These are phyloP conservation scores for Apamea crenata DNA, from an alignment of 2,888 invertebrate genomes.

Conservation along the genomic window DNA sequence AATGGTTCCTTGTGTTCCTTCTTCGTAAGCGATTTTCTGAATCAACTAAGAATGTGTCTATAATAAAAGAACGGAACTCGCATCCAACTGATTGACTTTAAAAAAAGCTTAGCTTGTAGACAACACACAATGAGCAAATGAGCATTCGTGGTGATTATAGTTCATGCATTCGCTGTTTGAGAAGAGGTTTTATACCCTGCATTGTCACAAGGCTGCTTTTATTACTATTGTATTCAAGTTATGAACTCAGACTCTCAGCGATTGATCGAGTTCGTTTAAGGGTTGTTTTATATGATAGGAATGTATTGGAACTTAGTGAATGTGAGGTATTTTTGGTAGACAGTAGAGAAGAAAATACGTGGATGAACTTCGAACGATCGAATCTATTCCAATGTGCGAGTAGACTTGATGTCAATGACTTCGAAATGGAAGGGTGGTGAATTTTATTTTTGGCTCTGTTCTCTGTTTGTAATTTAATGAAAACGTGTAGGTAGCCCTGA, in stretches of 20 bases:
- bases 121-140: not conserved
- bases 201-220: not conserved
- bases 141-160: not conserved
- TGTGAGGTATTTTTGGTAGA: slow-evolving; percentile 39
- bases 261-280: slow-evolving; percentile 32
- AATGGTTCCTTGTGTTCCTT: not conserved
- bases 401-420: slow-evolving; percentile 54
- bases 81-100: not conserved
- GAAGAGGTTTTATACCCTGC: not conserved
- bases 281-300: slow-evolving; percentile 38
- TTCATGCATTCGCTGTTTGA: not conserved
- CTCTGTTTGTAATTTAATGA: slow-evolving; percentile 37
- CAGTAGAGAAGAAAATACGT: slow-evolving; percentile 44
- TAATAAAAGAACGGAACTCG: not conserved
- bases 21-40: not conserved
- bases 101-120: not conserved
- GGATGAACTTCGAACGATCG: slow-evolving; percentile 44
- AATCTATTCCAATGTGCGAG: slow-evolving; percentile 42
- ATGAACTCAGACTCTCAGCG: slow-evolving; percentile 3
- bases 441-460: slow-evolving; percentile 46
- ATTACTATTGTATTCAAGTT: slow-evolving; percentile 16
- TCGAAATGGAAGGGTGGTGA: slow-evolving; percentile 15
- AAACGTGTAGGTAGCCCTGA: slow-evolving; percentile 36
- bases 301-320: slow-evolving; percentile 43
- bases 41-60: not conserved